A percentile compares a stretch with the other conserved stretches of the same genome.
Conservation (phyloP, 1,140 invertebrate genomes). For the Aradophagus sp. region DNA sequence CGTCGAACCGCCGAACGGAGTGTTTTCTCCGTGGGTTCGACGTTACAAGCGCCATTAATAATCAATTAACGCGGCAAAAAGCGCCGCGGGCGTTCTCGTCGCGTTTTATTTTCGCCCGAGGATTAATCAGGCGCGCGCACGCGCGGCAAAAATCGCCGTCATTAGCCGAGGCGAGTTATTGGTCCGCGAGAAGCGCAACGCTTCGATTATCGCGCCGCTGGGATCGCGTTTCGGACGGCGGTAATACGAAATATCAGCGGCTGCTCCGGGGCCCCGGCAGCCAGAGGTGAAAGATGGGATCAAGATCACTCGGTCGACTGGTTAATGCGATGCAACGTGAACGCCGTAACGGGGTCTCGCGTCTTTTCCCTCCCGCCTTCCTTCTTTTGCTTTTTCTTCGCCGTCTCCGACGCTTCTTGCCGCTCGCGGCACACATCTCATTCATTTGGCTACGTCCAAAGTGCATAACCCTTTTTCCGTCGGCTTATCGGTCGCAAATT, state of each 20-base stretch:
- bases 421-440: slow-evolving; percentile 47
- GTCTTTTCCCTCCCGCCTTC: slow-evolving; percentile 32
- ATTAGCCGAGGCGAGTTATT: slow-evolving; percentile 52
- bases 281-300: slow-evolving; percentile 64
- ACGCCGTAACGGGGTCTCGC: slow-evolving; percentile 65
- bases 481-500: slow-evolving; percentile 34
- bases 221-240: slow-evolving; percentile 53
- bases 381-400: slow-evolving; percentile 41
- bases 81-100: slow-evolving; percentile 7
- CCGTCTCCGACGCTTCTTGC: slow-evolving; percentile 34
- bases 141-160: slow-evolving; percentile 37
- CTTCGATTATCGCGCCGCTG: slow-evolving; percentile 48
- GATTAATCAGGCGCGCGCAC: slow-evolving; percentile 21
- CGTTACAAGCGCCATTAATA: slow-evolving; percentile 30
- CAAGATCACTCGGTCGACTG: slow-evolving; percentile 73
- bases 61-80: slow-evolving; percentile 33
- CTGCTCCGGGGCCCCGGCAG: slow-evolving; percentile 29
- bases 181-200: slow-evolving; percentile 48
- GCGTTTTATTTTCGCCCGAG: slow-evolving; percentile 22
- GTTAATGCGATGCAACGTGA: slow-evolving; percentile 72
- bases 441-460: slow-evolving; percentile 52
- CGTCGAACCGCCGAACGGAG: slow-evolving; percentile 15
- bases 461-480: slow-evolving; percentile 31
- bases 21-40: slow-evolving; percentile 13
- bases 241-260: slow-evolving; percentile 53